Base-by-base conservation (phyloP, 2,113 vertebrate species). In the Bostrychus sinensis region DNA sequence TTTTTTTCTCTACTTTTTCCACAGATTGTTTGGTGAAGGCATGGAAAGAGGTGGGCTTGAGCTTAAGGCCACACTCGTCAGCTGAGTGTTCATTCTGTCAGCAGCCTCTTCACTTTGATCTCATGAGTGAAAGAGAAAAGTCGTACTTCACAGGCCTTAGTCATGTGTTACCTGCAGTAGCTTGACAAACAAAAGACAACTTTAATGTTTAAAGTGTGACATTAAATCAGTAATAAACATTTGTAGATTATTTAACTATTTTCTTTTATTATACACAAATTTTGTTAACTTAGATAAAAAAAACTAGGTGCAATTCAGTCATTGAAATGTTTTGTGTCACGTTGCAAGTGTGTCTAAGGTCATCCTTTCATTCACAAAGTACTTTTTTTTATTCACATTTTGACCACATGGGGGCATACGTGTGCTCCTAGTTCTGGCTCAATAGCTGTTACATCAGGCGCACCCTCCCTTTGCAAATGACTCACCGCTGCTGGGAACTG, bases 51-150 rank as follows among this genome's bases (percentile, higher is more conserved):
- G 93, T 92, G 69, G 94, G 93, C 7, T 79, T 98, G 88, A 88
- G 93, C 25, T 86, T 95, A 73, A 94, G 91, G 55, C 91, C 93
- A 0, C 94, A 93, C 77, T 91, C 95, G 0, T 94, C 95, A 0
- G 94, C 90, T 0, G 94, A 98, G 75, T 98, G 97, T 42, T 94
- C 93, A 87, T 94, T 98, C 87, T 98, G 96, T 75, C 88, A 91
- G 62, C 87, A 92, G 76, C 95, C 96, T 0, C 88, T 98, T 10
- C 95, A 97, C 67, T 95, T 98, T 1, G 93, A 97, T 86, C 77
- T 91, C 62, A 97, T 98, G 95, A 95, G 93, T 7, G 95, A 96
- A 62, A 66, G 94, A 41, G 95, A 98, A 80, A 92, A 80, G 59
- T 92, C 94, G 23, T 96, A 92, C 84, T 98, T 98, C 90, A 93